A percentile compares a stretch with the other conserved stretches of the same genome.
These are phyloP conservation scores for Drosophila flavopinicola DNA, from an alignment of 2,888 invertebrate species.

Conservation along the genomic window DNA sequence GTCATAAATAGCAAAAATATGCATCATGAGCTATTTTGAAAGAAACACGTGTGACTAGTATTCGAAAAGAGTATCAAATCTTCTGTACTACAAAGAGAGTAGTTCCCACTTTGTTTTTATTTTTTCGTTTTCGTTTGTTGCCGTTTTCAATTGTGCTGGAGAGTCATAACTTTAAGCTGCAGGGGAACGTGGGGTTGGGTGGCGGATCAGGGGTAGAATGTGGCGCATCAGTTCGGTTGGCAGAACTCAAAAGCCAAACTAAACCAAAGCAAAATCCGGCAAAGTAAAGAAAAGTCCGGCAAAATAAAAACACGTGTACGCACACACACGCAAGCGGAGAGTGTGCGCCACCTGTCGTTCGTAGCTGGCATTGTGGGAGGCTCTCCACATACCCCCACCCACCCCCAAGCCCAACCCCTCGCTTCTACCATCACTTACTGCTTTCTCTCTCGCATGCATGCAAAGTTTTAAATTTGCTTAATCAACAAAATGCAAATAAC, in stretches of 20 bases:
- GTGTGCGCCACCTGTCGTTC: constrained; percentile 49
- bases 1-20: too few species aligned
- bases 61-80: neutral
- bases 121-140: constrained; percentile 4
- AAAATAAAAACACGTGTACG: constrained; percentile 28
- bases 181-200: neutral
- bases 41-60: too few species aligned
- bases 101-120: neutral
- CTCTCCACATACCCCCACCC: neutral
- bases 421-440: neutral
- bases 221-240: constrained; percentile 31
- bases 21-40: too few species aligned
- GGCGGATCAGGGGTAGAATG: neutral
- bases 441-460: constrained; percentile 14
- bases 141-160: constrained; percentile 50
- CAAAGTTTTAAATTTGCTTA: constrained; percentile 66
- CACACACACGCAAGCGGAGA: neutral
- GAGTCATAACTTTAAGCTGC: constrained; percentile 57
- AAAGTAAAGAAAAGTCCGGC: constrained; percentile 51
- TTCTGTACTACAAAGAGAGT: too few species aligned
- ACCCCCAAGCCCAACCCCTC: neutral
- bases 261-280: constrained; percentile 47
- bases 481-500: constrained; percentile 68
- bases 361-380: constrained; percentile 9
- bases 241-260: constrained; percentile 52